Evolutionary conservation across 2,888 invertebrate genomes (phyloP), one percentile per base, ranked within the genome.

Genomic region (Fissipunctia ypsillon): DNA sequence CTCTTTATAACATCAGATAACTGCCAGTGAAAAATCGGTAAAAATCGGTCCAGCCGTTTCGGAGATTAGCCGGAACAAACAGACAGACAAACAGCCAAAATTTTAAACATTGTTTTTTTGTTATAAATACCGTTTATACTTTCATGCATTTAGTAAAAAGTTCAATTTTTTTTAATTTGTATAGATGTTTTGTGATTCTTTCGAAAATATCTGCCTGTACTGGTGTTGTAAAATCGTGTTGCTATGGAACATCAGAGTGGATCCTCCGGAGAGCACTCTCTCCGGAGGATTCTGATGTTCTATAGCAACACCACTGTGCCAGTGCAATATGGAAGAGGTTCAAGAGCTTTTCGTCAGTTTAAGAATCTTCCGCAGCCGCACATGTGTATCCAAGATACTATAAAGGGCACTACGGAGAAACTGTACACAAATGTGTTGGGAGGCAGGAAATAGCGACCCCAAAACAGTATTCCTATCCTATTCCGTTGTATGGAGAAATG

Each of bases 291-390:
- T n/a, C n/a, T n/a, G n/a, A n/a, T n/a, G n/a, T n/a, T n/a, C n/a
- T n/a, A n/a, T n/a, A n/a, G n/a, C n/a, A n/a, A n/a, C n/a, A n/a
- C n/a, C n/a, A 86, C 92, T 95, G 88, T 94, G 68, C 97, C 97
- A 56, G 94, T 97, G 67, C 97, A 96, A 88, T 96, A 96, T 93
- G 96, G 96, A 80, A 95, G 97, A 54, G 96, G 96, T 73, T 97
- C 97, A 43, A 93, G 97, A 88, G 97, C 97, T 78, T 97, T 97
- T 91, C 96, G 97, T 70, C 97, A 97, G 88, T 98, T 97, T 85
- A 97, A 97, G 91, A 97, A 97, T 92, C 97, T 98, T 65, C 98
- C 98, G 3, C 97, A 98, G 84, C 98, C 98, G 19, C 97, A 97
- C 92, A 97, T 98, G 97, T 98, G 98, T 91, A 97, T 97, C 87